Percentiles rank a stretch among this genome's conserved stretches.
phyloP scores from a whole-genome alignment of 2,797 vertebrate genomes.

The Paramormyrops hopkinsi region DNA sequence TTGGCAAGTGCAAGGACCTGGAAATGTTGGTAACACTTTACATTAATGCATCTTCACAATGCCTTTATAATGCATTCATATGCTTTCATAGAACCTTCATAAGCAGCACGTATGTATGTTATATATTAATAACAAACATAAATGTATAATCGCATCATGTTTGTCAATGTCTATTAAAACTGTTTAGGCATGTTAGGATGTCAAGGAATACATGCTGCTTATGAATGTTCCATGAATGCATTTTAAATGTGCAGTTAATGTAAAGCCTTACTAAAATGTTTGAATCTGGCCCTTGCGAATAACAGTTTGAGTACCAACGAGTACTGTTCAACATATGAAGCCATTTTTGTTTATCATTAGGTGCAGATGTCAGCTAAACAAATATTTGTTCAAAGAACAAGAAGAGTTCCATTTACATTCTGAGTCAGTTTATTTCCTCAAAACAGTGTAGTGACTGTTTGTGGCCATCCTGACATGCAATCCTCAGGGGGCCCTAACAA shows the following conservation, averaged over 20 bases:
- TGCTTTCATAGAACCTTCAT: background rate
- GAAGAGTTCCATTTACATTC: background rate
- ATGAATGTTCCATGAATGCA: background rate
- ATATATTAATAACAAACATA: background rate
- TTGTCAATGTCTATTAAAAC: background rate
- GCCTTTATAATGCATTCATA: background rate
- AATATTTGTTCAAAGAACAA: background rate
- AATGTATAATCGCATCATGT: background rate
- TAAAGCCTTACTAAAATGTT: background rate
- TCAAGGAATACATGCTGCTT: background rate
- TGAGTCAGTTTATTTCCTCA: background rate
- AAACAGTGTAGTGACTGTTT: background rate
- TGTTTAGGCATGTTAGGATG: background rate
- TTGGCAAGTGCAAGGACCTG: background rate
- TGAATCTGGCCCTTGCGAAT: background rate
- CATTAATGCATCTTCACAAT: background rate
- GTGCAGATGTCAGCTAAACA: background rate
- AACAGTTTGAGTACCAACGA: background rate
- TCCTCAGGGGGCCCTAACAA: background rate
- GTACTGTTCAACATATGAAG: background rate
- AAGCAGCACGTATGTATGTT: background rate
- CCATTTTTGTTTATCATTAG: background rate
- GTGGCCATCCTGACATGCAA: background rate
- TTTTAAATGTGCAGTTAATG: background rate
- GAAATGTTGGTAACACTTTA: background rate